Base-by-base conservation (phyloP, 37 sponge, comb jelly and placozoan genomes). In the Haliclona indistincta region DNA sequence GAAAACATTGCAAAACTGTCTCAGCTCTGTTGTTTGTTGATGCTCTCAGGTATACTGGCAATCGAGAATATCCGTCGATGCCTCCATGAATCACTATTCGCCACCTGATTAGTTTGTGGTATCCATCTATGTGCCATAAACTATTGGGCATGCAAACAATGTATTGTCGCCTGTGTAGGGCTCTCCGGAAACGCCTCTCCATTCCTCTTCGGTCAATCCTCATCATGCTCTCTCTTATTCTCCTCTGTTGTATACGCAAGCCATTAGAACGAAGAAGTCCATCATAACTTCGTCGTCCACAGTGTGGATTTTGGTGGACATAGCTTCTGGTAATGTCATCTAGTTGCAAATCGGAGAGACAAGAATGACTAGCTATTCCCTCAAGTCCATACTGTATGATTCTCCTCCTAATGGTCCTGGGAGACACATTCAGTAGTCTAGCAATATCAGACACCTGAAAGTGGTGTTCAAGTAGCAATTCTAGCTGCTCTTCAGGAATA, bases 11-110 rank as follows among this genome's bases (percentile, higher is more conserved):
- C 37, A 84, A 38, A 17, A 84, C 71, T 33, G 73, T 77, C 2
- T 64, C 47, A 62, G 85, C 40, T 28, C 35, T 17, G 60, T 84
- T 84, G 54, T 77, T 71, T 42, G 70, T 58, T 19, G 78, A 71
- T 26, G 70, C 69, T 54, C 52, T 49, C 8, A 84, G 53, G 51
- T 69, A 84, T 15, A 84, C 79, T 71, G 79, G 79, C 32, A 78
- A 34, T 43, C 79, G 56, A 8, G 85, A 84, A 44, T 60, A 84
- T 1, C 85, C 85, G 51, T 84, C 85, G 19, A 84, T 68, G 37
- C 79, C 78, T 38, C 78, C 78, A 84, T 77, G 85, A 51, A 78
- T 71, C 20, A 84, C 73, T 37, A 84, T 64, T 52, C 79, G 60
- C 85, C 85, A 84, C 35, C 71, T 40, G 63, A 80, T n/a, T n/a